Evolutionary conservation across 2,113 vertebrate genomes (phyloP).

Genomic region (Bolborhynchus lineola): DNA sequence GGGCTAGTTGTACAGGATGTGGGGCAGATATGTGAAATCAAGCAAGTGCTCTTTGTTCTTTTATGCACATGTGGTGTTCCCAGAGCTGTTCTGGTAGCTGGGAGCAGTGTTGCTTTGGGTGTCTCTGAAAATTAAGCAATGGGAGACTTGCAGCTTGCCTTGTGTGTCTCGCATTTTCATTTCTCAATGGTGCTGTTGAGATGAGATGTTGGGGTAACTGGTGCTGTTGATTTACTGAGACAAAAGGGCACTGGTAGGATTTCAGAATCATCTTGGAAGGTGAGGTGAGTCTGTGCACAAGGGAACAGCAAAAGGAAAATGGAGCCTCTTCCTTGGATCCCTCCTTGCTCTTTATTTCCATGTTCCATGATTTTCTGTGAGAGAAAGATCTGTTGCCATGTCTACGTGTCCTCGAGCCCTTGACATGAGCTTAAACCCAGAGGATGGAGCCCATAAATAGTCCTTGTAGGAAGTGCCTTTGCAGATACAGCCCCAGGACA

Average conservation of each 20-base stretch:
- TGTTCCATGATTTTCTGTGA: not conserved
- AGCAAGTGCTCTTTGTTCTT: not conserved
- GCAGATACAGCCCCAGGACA: not conserved
- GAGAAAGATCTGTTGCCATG: not conserved
- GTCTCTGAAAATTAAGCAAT: not conserved
- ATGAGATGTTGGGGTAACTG: not conserved
- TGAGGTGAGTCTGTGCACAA: not conserved
- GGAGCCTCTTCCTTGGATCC: not conserved
- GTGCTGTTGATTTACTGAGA: not conserved
- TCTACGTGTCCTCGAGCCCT: not conserved
- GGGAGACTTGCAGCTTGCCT: not conserved
- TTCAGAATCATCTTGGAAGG: not conserved
- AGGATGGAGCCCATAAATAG: not conserved
- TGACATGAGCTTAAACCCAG: not conserved
- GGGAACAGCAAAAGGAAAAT: not conserved
- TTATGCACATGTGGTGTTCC: not conserved
- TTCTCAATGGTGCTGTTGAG: not conserved
- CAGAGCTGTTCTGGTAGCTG: not conserved
- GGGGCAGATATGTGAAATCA: conserved; percentile 34
- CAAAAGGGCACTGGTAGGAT: not conserved
- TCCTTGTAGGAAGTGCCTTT: not conserved
- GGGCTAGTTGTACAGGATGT: conserved; percentile 39
- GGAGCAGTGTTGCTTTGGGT: not conserved
- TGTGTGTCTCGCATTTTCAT: not conserved
- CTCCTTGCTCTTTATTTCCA: not conserved